A percentile compares a stretch with the other conserved stretches of the same genome.
Conservation (phyloP, 2,113 vertebrate species). For the Lonchura striata region DNA sequence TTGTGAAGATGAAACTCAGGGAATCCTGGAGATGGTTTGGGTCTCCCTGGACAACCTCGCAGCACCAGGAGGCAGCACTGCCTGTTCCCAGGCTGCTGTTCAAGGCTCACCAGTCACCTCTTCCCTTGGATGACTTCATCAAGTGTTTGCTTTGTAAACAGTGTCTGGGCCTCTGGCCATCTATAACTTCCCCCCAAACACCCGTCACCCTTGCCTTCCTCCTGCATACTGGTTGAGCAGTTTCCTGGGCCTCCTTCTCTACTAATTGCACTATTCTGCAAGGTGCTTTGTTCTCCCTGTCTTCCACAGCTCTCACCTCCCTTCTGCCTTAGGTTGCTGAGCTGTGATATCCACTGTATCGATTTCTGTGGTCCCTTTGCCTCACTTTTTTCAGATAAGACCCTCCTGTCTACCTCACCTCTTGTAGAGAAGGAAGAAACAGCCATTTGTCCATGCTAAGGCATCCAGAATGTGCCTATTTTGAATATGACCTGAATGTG, state of each 20-base stretch:
- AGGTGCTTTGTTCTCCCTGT: neutral
- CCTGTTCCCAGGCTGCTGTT: neutral
- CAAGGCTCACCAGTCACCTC: neutral
- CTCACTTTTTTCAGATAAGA: neutral
- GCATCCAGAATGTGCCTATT: neutral
- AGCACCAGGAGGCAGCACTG: conserved; percentile 19
- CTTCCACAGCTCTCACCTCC: neutral
- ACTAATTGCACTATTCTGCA: neutral
- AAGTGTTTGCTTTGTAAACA: conserved; percentile 10
- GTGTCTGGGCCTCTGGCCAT: neutral
- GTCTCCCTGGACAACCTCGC: neutral
- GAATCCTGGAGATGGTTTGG: neutral
- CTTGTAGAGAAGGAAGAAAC: neutral
- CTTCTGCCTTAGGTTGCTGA: neutral
- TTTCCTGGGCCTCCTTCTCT: neutral
- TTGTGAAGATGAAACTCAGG: neutral
- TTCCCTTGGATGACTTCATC: neutral
- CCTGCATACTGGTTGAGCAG: neutral
- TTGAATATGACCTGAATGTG: neutral
- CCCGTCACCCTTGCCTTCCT: neutral
- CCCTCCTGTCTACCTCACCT: neutral
- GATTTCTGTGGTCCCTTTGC: neutral
- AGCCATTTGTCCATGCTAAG: neutral
- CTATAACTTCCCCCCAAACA: neutral
- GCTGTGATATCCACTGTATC: accelerated